These are phyloP conservation scores for Danio tinwini DNA, from an alignment of 2,797 vertebrate genomes.

Conservation along the genomic window DNA sequence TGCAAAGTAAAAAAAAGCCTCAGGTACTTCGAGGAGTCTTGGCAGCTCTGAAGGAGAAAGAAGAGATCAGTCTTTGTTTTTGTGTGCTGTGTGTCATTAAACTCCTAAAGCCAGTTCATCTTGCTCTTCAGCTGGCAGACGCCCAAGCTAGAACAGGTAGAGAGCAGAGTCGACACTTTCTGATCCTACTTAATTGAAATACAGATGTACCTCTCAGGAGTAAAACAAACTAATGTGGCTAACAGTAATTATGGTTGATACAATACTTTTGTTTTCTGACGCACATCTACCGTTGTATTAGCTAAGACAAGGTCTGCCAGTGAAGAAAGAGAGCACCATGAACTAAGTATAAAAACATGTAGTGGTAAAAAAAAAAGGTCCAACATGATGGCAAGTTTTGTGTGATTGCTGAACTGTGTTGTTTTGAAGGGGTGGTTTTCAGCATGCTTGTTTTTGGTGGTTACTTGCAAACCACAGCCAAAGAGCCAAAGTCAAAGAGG, in stretches of 20 bases:
- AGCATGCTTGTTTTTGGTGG: too few species aligned
- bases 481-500: too few species aligned
- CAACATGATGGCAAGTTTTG: too few species aligned
- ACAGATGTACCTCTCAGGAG: constrained; percentile 37
- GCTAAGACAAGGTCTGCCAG: not conserved
- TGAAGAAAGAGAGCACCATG: not conserved
- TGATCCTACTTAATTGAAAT: constrained; percentile 55
- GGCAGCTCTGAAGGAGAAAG: constrained; percentile 15
- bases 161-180: constrained; percentile 40
- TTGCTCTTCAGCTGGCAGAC: constrained; percentile 47
- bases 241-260: constrained; percentile 25
- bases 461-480: too few species aligned
- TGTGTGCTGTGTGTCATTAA: constrained; percentile 19
- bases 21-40: not conserved
- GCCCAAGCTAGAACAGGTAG: constrained; percentile 30
- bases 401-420: too few species aligned
- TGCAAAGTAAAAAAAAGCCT: not conserved
- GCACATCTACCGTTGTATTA: not conserved
- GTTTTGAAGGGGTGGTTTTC: too few species aligned
- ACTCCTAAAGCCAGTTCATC: constrained; percentile 26
- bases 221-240: constrained; percentile 19
- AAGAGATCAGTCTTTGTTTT: constrained; percentile 29
- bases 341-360: not conserved
- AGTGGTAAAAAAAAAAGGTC: not conserved
- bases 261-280: constrained; percentile 18